A percentile compares a stretch with the other conserved stretches of the same genome.
phyloP scores from a whole-genome alignment of 1,140 invertebrate genomes.

The Micrasema longulum region DNA sequence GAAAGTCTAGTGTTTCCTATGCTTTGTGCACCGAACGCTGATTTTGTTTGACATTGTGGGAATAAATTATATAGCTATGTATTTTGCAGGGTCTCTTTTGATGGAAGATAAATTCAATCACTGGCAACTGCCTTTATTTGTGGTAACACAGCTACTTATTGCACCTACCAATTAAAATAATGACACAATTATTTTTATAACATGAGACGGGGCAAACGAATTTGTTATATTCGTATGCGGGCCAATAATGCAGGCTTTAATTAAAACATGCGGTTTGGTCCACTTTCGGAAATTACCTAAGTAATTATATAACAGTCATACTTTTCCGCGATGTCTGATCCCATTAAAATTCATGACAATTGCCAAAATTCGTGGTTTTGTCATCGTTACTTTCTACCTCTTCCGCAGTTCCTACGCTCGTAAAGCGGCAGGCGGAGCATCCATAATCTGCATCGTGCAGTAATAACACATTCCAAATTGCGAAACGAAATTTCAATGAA shows the following conservation, averaged over 20 bases:
- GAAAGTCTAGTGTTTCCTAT: conserved; percentile 35
- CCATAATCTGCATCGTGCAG: too few relatives aligned
- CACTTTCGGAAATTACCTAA: too few relatives aligned
- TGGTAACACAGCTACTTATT: neutral
- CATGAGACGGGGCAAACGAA: neutral
- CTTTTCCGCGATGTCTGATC: too few relatives aligned
- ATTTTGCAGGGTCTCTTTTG: conserved; percentile 40
- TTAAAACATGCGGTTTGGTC: neutral
- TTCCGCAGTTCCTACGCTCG: too few relatives aligned
- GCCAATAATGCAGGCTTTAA: neutral
- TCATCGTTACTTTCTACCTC: too few relatives aligned
- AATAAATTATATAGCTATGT: conserved; percentile 30
- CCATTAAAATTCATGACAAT: too few relatives aligned
- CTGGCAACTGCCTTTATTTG: conserved; percentile 42
- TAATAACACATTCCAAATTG: too few relatives aligned
- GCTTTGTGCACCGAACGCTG: conserved; percentile 18
- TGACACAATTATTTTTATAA: neutral
- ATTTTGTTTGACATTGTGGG: conserved; percentile 39
- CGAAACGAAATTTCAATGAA: too few relatives aligned
- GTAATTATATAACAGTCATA: too few relatives aligned
- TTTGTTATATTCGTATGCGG: neutral
- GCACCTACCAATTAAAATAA: too few relatives aligned
- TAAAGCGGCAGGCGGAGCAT: too few relatives aligned
- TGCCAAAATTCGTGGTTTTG: too few relatives aligned
- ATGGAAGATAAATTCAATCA: conserved; percentile 42